Evolutionary conservation across 2,888 invertebrate genomes (phyloP), one percentile per base, ranked within the genome.

Genomic region (Amphipyra berbera): DNA sequence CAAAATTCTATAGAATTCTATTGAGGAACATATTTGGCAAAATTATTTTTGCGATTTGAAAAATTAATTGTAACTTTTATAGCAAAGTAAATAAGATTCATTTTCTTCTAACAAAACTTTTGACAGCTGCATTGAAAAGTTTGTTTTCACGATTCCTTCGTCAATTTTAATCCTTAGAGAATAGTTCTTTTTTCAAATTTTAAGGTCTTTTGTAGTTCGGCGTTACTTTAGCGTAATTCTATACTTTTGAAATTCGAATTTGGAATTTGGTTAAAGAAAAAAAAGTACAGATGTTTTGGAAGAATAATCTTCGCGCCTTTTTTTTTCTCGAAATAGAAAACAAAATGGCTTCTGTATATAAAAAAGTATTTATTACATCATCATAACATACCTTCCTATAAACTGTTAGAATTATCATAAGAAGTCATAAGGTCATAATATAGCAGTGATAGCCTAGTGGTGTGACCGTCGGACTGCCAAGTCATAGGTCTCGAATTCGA

Each of bases 231-330:
- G 61, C 62, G 78, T 68, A 78, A 76, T 65, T 64, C 45, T 55
- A 78, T 53, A 76, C 66, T 65, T 69, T 78, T 67, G 65, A 58
- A 61, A 74, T 68, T 78, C 61, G 61, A 76, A 78, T 61, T 61
- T 48, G 44, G 75, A 78, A 75, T 78, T 57, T 67, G 63, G 45
- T 65, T 64, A 68, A 55, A 62, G 12, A 21, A 50, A 70, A 68
- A 61, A 73, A 42, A 42, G n/a, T 41, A 48, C 73, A 72, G 59
- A 53, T 67, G 73, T 60, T 60, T n/a, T 48, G 58, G 33, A n/a
- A n/a, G 10, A 44, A 42, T 56, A 52, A 44, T 52, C 35, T 40
- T 38, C 38, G 38, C 38, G 38, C 38, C n/a, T 13, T 40, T 42
- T 40, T 42, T 41, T 47, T 48, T 45, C 14, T 13, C 6, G 13